Conservation (phyloP, 2,888 invertebrate genomes). For the Amphipoea lucens region DNA sequence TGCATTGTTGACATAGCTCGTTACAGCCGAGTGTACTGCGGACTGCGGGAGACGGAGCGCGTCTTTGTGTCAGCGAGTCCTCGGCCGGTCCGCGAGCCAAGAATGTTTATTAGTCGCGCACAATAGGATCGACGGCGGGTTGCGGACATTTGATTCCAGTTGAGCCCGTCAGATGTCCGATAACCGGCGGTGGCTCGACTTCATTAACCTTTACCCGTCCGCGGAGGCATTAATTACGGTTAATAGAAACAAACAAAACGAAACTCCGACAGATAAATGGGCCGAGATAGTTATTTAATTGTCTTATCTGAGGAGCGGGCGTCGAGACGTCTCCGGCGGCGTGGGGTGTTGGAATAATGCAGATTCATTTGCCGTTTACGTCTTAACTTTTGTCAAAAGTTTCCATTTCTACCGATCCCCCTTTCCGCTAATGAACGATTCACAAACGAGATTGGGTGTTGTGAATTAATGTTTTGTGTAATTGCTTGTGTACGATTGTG, state of each 20-base stretch:
- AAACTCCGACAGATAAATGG: conserved; percentile 86
- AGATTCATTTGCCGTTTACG: conserved; percentile 85
- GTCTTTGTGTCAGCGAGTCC: conserved; percentile 52
- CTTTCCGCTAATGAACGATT: conserved; percentile 85
- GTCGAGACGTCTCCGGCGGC: conserved; percentile 69
- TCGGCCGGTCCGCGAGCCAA: conserved; percentile 40
- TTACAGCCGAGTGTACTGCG: conserved; percentile 47
- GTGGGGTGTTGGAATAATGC: conserved; percentile 77
- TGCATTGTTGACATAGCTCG: conserved; percentile 63
- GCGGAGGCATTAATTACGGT: conserved; percentile 84
- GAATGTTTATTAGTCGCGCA: conserved; percentile 66
- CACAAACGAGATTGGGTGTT: conserved; percentile 82
- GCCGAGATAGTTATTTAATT: conserved; percentile 87
- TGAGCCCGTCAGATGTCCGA: conserved; percentile 80
- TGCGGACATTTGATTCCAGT: conserved; percentile 57
- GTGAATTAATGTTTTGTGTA: conserved; percentile 85
- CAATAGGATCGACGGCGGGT: conserved; percentile 55
- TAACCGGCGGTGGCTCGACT: conserved; percentile 76
- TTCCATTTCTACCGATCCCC: conserved; percentile 78
- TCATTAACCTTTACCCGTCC: conserved; percentile 86
- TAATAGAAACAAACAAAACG: conserved; percentile 89
- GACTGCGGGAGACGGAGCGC: conserved; percentile 19
- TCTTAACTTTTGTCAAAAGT: conserved; percentile 87
- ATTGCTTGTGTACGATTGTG: conserved; percentile 79
- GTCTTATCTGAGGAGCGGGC: conserved; percentile 82